These are phyloP conservation scores for Polylopha cassiicola DNA, from an alignment of 2,888 invertebrate species.

Conservation along the genomic window DNA sequence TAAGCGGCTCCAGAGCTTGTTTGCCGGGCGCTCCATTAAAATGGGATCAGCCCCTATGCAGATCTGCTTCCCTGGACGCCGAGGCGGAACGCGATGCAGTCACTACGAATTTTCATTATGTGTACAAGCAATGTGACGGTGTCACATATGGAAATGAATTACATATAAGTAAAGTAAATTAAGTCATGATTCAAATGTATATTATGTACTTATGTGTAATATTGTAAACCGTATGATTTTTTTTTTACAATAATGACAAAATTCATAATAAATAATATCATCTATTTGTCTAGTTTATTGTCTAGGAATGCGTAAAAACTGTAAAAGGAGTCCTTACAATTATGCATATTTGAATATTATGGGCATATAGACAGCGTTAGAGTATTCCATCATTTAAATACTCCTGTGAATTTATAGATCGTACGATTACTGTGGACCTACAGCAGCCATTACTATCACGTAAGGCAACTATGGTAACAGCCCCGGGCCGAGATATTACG, in stretches of 20 bases:
- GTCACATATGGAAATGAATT: too few relatives aligned
- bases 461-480: slow-evolving; percentile 37
- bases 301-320: too few relatives aligned
- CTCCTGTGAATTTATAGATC: slow-evolving; percentile 17
- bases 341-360: slow-evolving; percentile 5
- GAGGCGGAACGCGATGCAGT: slow-evolving; percentile 21
- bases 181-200: too few relatives aligned
- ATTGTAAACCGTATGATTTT: too few relatives aligned
- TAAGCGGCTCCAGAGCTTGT: slow-evolving; percentile 73
- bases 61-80: slow-evolving; percentile 67
- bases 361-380: slow-evolving; percentile 9
- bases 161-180: too few relatives aligned
- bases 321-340: too few relatives aligned
- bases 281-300: too few relatives aligned
- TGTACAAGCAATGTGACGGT: too few relatives aligned
- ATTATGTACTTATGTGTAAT: too few relatives aligned
- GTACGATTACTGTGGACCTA: slow-evolving; percentile 24
- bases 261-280: too few relatives aligned
- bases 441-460: slow-evolving; percentile 19
- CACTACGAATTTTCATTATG: slow-evolving; percentile 24
- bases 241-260: too few relatives aligned
- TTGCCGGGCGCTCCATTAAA: slow-evolving; percentile 77
- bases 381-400: slow-evolving; percentile 17
- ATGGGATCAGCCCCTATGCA: slow-evolving; percentile 75
- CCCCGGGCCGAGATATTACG: slow-evolving; percentile 47